A percentile compares a stretch with the other conserved stretches of the same genome.
phyloP scores from a whole-genome alignment of 2,113 vertebrate species.

The Pachyramphus minor region DNA sequence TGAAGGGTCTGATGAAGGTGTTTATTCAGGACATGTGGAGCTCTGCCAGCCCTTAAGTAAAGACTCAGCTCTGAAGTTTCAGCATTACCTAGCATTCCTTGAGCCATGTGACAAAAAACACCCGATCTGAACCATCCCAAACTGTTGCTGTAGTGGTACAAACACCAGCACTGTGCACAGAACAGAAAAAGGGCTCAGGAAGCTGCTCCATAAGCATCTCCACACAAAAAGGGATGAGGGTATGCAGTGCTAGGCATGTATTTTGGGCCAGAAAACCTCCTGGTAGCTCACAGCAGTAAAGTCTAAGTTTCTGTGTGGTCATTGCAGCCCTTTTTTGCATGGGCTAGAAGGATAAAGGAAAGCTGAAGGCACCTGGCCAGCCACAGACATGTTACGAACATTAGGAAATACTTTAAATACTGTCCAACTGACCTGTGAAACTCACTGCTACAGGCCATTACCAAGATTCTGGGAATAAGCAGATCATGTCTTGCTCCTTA shows the following conservation, averaged over 20 bases:
- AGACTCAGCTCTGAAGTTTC: background rate
- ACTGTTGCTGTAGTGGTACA: background rate
- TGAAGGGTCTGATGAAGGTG: background rate
- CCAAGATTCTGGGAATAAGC: background rate
- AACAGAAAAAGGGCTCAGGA: background rate
- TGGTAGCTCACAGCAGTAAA: background rate
- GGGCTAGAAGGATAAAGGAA: background rate
- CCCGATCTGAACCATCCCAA: background rate
- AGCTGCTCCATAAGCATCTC: background rate
- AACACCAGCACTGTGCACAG: background rate
- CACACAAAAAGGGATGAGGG: background rate
- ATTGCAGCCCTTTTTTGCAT: background rate
- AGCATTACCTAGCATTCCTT: background rate
- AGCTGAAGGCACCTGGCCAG: constrained; percentile 25
- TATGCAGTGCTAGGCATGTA: background rate
- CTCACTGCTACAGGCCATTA: background rate
- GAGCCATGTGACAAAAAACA: background rate
- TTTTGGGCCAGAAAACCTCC: background rate
- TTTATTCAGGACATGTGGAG: constrained; percentile 19
- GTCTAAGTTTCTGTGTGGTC: background rate
- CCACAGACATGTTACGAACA: background rate
- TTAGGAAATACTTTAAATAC: constrained; percentile 17
- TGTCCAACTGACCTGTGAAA: background rate
- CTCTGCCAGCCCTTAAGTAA: background rate
- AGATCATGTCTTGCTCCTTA: background rate